Base-by-base conservation (phyloP, 2,888 invertebrate species). In the Timandra comae region DNA sequence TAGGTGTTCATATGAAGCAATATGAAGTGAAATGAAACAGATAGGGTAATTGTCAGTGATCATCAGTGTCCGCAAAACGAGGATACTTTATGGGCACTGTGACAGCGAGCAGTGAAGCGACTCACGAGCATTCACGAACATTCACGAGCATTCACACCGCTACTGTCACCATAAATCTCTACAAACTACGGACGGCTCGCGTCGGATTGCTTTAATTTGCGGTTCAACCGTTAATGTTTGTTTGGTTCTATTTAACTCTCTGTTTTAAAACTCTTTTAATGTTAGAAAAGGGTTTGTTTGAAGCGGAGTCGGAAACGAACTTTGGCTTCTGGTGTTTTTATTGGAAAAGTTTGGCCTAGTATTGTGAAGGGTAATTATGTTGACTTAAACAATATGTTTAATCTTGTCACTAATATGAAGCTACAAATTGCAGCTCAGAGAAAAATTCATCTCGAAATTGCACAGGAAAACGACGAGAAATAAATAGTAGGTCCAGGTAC, bases 81-180 rank as follows among this genome's bases (percentile, higher is more conserved):
- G 54, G 52, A 52, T 68, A 55, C 51, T 62, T 66, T 62, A 67
- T 58, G 52, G 61, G 45, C 56, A 47, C 54, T 41, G 41, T 51
- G 56, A 54, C 45, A 37, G 38, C 47, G 38, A 54, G 36, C 27
- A 35, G 30, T 41, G 19, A 27, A 30, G 33, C 32, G 33, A 12
- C 9, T 35, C 36, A 25, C 25, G 30, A 21, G n/a, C n/a, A n/a
- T n/a, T n/a, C n/a, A n/a, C n/a, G n/a, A n/a, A n/a, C n/a, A n/a
- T n/a, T n/a, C n/a, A n/a, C n/a, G n/a, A n/a, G n/a, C n/a, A n/a
- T 24, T 35, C 36, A 31, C 33, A 38, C 49, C 49, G 50, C 45
- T 41, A 35, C 55, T 60, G 61, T 63, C 63, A 38, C 58, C 41
- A 63, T 70, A 67, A 72, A 70, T 73, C 63, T 53, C 36, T 39